Evolutionary conservation across 64 coral and sea anemone genomes (phyloP).

Genomic region (Hydrozoanthus tunicans): DNA sequence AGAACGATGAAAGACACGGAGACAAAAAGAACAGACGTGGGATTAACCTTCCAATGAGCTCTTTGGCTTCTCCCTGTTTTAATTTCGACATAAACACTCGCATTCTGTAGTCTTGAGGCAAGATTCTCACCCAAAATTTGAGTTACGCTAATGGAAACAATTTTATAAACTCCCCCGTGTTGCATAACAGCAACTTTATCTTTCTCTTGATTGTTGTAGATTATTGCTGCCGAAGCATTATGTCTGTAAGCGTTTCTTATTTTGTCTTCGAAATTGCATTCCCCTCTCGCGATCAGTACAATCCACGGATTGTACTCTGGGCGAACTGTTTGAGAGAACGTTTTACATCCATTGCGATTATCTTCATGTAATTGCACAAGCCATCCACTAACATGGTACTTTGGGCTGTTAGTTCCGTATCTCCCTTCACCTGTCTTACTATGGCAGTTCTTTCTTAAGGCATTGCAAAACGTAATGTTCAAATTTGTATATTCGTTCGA

Average conservation of each 20-base stretch:
- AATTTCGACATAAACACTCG: conserved; percentile 80
- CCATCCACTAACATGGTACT: conserved; percentile 60
- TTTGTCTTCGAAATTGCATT: conserved; percentile 73
- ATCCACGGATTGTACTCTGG: conserved; percentile 59
- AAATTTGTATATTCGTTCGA: conserved; percentile 53
- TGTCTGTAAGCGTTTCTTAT: conserved; percentile 79
- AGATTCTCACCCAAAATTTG: conserved; percentile 73
- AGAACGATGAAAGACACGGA: conserved; percentile 97
- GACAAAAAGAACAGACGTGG: conserved; percentile 95
- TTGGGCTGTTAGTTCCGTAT: conserved; percentile 64
- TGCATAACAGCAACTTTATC: conserved; percentile 40
- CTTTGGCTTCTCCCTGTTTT: not conserved
- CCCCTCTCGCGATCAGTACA: conserved; percentile 69
- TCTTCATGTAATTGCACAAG: conserved; percentile 42
- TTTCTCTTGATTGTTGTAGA: conserved; percentile 67
- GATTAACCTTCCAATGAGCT: conserved; percentile 78
- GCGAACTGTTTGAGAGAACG: conserved; percentile 52
- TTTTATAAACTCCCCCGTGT: conserved; percentile 4
- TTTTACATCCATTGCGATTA: conserved; percentile 70
- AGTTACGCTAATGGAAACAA: conserved; percentile 81
- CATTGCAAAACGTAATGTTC: conserved; percentile 80
- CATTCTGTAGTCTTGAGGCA: conserved; percentile 44
- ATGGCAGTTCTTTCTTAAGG: conserved; percentile 55
- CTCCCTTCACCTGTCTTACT: conserved; percentile 23
- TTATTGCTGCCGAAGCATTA: conserved; percentile 81